Conservation (phyloP, 2,113 vertebrate genomes). For the Coracopsis vasa region DNA sequence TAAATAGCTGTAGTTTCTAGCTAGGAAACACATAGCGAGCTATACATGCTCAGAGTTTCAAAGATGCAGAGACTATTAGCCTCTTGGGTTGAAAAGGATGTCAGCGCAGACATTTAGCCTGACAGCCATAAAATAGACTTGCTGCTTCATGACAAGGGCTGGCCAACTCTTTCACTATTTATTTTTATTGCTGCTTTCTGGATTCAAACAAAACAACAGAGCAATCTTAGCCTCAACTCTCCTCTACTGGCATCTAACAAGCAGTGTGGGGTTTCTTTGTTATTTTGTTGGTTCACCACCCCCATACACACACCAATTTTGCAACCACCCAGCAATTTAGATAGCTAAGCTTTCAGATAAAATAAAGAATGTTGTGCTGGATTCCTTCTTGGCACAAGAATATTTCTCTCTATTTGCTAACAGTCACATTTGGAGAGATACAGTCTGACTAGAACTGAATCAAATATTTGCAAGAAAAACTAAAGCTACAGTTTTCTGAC, state of each 20-base stretch:
- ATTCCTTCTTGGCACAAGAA: not conserved
- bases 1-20: not conserved
- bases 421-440: not conserved
- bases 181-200: slow-evolving; percentile 41
- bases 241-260: not conserved
- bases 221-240: not conserved
- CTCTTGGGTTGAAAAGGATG: not conserved
- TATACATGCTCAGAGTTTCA: not conserved
- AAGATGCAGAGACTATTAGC: not conserved
- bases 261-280: not conserved
- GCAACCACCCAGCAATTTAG: not conserved
- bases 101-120: not conserved
- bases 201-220: not conserved
- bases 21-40: not conserved
- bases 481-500: not conserved
- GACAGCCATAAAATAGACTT: not conserved
- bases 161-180: not conserved
- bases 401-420: not conserved
- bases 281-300: not conserved
- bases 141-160: not conserved
- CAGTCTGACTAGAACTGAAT: not conserved
- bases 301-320: not conserved
- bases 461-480: not conserved
- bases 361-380: not conserved
- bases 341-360: slow-evolving; percentile 35